phyloP scores from a whole-genome alignment of 2,113 vertebrate genomes.

The Apodemus sylvaticus region DNA sequence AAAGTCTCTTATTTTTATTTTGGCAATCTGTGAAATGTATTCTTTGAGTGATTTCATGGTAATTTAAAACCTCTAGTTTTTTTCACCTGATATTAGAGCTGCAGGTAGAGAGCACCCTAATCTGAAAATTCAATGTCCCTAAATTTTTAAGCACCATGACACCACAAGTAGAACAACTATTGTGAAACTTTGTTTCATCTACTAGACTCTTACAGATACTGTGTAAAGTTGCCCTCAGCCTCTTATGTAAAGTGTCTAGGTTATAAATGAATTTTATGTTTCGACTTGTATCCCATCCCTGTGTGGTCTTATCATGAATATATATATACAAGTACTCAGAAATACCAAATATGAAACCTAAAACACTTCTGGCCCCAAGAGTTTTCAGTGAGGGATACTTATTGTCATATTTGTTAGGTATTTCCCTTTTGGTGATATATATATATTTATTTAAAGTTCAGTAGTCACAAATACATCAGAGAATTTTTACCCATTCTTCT shows the following conservation, averaged over 20 bases:
- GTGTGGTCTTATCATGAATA: neutral
- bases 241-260: neutral
- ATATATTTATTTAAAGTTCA: constrained; percentile 48
- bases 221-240: neutral
- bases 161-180: neutral
- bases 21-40: constrained; percentile 13
- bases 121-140: neutral
- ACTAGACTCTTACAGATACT: neutral
- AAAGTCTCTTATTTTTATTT: constrained; percentile 38
- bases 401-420: neutral
- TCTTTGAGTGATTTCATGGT: constrained; percentile 20
- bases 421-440: neutral
- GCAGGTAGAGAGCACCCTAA: neutral
- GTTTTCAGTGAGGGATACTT: neutral
- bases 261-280: neutral
- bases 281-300: neutral
- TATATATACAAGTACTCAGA: neutral
- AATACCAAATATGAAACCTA: neutral
- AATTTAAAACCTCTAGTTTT: neutral
- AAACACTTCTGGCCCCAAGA: neutral
- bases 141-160: neutral
- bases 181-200: neutral
- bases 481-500: neutral
- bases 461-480: neutral
- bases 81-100: neutral